These are phyloP conservation scores for Hydrozoanthus tunicans DNA, from an alignment of 64 coral and sea anemone species.

Conservation along the genomic window DNA sequence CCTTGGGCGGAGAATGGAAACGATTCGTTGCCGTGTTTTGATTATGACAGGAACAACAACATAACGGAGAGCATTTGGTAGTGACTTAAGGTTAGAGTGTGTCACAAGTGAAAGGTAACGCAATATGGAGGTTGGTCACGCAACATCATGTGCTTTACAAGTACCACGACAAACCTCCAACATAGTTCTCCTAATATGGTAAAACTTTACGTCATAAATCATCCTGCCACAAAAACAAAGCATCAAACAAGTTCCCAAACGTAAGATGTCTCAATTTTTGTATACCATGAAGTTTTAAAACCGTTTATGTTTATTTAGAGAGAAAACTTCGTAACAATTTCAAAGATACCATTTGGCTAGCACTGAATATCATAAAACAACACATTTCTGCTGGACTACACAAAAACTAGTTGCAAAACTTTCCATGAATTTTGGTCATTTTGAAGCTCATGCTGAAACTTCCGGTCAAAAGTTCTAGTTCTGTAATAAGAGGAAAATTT, in stretches of 20 bases:
- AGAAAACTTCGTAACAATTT: too few relatives aligned
- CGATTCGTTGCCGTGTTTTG: conserved; percentile 66
- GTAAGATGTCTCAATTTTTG: not conserved
- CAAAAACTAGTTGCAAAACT: too few relatives aligned
- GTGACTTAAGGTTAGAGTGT: not conserved
- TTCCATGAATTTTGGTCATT: too few relatives aligned
- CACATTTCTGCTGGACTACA: too few relatives aligned
- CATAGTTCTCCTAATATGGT: not conserved
- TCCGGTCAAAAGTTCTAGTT: too few relatives aligned
- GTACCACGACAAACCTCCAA: not conserved
- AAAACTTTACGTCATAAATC: not conserved
- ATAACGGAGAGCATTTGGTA: conserved; percentile 43
- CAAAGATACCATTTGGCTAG: too few relatives aligned
- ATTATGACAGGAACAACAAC: conserved; percentile 84
- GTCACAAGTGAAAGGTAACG: not conserved
- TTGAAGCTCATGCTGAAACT: too few relatives aligned
- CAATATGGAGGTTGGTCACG: not conserved
- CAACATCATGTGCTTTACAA: not conserved
- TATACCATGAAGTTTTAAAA: not conserved
- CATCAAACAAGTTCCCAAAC: not conserved
- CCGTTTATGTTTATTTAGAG: too few relatives aligned
- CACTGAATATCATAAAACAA: too few relatives aligned
- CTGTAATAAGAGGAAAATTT: not conserved
- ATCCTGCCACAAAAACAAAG: not conserved
- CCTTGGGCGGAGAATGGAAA: conserved; percentile 83